These are phyloP conservation scores for Drosophila orena DNA, from an alignment of 1,140 invertebrate genomes.

Conservation along the genomic window DNA sequence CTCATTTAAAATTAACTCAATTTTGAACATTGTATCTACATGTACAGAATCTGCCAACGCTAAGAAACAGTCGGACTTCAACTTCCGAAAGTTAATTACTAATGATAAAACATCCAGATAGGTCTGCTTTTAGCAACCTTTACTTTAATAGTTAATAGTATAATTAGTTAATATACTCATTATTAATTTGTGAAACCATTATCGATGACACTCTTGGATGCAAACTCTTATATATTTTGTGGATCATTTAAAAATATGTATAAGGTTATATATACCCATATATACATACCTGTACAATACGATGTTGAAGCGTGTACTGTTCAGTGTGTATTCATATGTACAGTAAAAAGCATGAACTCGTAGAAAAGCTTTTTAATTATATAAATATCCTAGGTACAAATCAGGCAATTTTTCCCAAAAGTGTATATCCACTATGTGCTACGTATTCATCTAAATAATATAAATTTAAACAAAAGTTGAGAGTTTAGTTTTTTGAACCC, in stretches of 20 bases:
- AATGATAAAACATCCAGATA: neutral
- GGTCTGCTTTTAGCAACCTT: neutral
- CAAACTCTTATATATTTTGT: neutral
- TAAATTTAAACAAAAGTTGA: neutral
- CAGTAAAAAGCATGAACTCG: neutral
- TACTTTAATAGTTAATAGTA: neutral
- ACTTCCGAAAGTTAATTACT: neutral
- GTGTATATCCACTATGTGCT: too few relatives aligned
- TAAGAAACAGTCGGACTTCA: neutral
- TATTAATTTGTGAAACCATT: neutral
- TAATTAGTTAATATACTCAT: neutral
- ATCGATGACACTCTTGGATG: too few relatives aligned
- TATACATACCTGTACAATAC: too few relatives aligned
- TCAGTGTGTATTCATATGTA: constrained; percentile 4
- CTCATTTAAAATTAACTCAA: constrained; percentile 10
- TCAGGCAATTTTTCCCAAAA: neutral
- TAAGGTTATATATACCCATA: neutral
- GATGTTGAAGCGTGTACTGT: too few relatives aligned
- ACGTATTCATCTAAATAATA: too few relatives aligned
- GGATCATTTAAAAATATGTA: neutral
- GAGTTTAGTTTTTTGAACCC: too few relatives aligned
- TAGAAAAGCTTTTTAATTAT: constrained; percentile 8
- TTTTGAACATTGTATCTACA: neutral
- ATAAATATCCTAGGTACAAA: neutral
- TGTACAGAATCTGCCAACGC: neutral